Evolutionary conservation across 2,888 invertebrate genomes (phyloP), one percentile per base, ranked within the genome.

Genomic region (Pandemis cinnamomeana): DNA sequence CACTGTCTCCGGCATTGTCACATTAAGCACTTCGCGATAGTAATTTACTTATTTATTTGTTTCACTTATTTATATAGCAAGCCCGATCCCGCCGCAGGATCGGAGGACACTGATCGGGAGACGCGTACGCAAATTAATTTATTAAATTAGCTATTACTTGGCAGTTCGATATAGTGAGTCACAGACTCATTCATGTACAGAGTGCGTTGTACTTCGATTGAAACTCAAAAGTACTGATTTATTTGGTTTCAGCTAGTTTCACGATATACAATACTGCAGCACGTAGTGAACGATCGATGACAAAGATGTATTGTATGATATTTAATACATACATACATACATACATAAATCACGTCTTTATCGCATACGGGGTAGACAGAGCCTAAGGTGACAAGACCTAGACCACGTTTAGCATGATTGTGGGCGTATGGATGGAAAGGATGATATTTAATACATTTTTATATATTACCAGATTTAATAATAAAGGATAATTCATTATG

Each of bases 1-100:
- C 66, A 74, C 66, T 41, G 74, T 71, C 8, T 67, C 61, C n/a
- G 70, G 74, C 74, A 74, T 73, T 58, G 4, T 69, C 55, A 72
- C 55, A 48, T 61, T 36, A 36, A 61, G 61, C 61, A 41, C 4
- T 7, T 46, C 41, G 36, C 64, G 13, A 42, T 7, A 20, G 5
- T 44, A 44, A 69, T 66, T 5, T 67, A 41, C 36, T 48, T 60
- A 15, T 53, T 15, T 27, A 27, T 5, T 36, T 11, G 11, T 11
- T 11, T 46, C 7, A 36, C 13, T 44, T 44, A 10, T 36, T 6
- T 42, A 15, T 36, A 36, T 27, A 41, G 36, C 48, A 36, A 44
- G 64, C 60, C 60, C 42, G 42, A 42, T 73, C 60, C 60, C 64
- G 51, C 27, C 60, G 51, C 58, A 70, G 44, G n/a, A 51, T 10